Conservation (phyloP, 2,888 invertebrate species). For the Lordiphosa fenestrarum region DNA sequence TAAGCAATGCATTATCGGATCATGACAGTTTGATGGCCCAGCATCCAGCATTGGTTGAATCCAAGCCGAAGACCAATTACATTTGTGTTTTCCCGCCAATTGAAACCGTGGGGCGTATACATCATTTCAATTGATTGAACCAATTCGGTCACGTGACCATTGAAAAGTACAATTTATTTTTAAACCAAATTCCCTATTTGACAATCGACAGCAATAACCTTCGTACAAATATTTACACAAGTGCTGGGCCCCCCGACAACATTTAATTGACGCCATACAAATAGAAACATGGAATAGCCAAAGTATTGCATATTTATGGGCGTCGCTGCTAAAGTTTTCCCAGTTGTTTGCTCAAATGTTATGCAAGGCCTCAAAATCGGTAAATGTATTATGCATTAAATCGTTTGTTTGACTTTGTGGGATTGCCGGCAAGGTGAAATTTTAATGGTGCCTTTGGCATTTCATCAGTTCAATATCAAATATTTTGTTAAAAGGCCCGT, state of each 20-base stretch:
- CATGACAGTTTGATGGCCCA: too few species aligned
- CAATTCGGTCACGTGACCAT: conserved; percentile 2
- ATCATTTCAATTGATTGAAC: too few species aligned
- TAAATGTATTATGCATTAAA: conserved; percentile 26
- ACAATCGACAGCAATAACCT: conserved; percentile 7
- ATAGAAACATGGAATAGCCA: conserved; percentile 18
- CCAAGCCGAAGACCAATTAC: too few species aligned
- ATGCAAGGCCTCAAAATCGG: conserved; percentile 13
- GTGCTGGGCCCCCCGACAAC: conserved; percentile 26
- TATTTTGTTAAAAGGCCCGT: not conserved
- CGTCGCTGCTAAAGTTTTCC: conserved; percentile 9
- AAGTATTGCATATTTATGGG: conserved; percentile 26
- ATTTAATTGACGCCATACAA: conserved; percentile 27
- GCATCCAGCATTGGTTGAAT: too few species aligned
- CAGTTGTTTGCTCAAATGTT: conserved; percentile 7
- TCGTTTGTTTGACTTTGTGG: too few species aligned
- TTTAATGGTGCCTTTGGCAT: conserved; percentile 11
- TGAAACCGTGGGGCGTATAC: too few species aligned
- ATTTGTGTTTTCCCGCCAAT: too few species aligned
- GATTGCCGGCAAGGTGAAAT: too few species aligned
- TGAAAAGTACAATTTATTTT: not conserved
- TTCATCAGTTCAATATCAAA: conserved; percentile 8
- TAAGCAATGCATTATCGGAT: too few species aligned
- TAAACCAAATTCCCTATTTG: too few species aligned
- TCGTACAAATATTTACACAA: conserved; percentile 46